Evolutionary conservation across 2,888 invertebrate species (phyloP), one percentile per base, ranked within the genome.

Genomic region (Agrilus mali): DNA sequence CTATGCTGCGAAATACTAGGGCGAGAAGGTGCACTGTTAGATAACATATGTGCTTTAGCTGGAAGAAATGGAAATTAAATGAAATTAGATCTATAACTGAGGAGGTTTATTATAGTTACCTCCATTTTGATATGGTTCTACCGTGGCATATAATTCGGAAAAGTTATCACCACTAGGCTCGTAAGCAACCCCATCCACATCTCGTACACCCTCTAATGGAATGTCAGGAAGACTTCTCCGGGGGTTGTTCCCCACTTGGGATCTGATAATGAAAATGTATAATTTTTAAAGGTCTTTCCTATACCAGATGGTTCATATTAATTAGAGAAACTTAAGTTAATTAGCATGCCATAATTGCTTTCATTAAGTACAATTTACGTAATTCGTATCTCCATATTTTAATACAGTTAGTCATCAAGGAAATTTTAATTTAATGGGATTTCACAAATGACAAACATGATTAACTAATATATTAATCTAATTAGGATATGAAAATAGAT

Each of bases 191-290:
- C 59, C 46, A 55, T 59, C 58, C 55, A 64, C 37, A 57, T 61
- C 36, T 62, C 65, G 46, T 50, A 57, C 44, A 60, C 65, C 36
- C 55, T 80, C 77, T 32, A 80, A 67, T 7, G 88, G 85, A 57
- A 89, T 86, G 63, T 89, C 89, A 20, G 89, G 89, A 49, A 89
- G 71, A 67, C 89, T 88, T 55, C 88, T 71, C 58, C 86, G 82
- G 50, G 80, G 74, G 50, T 73, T 71, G 38, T 66, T 69, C 20
- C 73, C 67, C 33, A 65, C 66, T 42, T 66, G 63, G 7, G 68
- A 63, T 50, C 68, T 70, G 48, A 7, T 47, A 44, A 38, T 32
- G 22, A 35, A 13, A 34, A 27, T 41, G n/a, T n/a, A 20, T n/a
- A 13, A 22, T 20, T 41, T n/a, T 12, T 13, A 42, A 22, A 14